phyloP scores from a whole-genome alignment of 2,888 invertebrate genomes.

The Lymantria monacha region DNA sequence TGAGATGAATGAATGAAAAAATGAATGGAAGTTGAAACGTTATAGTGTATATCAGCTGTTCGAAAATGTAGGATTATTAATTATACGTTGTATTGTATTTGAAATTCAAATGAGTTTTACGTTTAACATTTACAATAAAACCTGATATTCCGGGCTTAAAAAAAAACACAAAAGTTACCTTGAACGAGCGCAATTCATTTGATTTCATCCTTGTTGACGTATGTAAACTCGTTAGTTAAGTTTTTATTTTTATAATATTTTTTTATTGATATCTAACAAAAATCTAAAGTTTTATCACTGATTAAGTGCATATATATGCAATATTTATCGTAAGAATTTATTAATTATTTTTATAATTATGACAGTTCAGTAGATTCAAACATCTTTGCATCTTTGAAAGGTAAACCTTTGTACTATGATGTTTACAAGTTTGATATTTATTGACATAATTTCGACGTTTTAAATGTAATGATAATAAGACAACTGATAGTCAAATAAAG shows the following conservation, averaged over 20 bases:
- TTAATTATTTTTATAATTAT: too few species aligned
- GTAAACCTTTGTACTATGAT: too few species aligned
- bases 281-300: not conserved
- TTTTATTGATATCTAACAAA: too few species aligned
- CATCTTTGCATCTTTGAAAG: too few species aligned
- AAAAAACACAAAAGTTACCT: slow-evolving; percentile 19
- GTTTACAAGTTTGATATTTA: too few species aligned
- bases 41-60: slow-evolving; percentile 14
- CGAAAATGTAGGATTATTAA: slow-evolving; percentile 10
- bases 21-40: too few species aligned
- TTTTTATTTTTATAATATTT: slow-evolving; percentile 3
- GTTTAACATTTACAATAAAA: slow-evolving; percentile 19
- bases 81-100: slow-evolving; percentile 22
- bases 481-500: too few species aligned
- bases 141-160: slow-evolving; percentile 24
- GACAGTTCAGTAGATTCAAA: too few species aligned
- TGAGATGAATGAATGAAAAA: too few species aligned
- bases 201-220: slow-evolving; percentile 18
- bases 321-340: not conserved
- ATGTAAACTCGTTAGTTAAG: slow-evolving; percentile 8
- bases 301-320: not conserved
- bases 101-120: slow-evolving; percentile 29
- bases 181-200: slow-evolving; percentile 14
- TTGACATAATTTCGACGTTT: too few species aligned
- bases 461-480: too few species aligned